These are phyloP conservation scores for Apodemus sylvaticus DNA, from an alignment of 2,113 vertebrate species.

Conservation along the genomic window DNA sequence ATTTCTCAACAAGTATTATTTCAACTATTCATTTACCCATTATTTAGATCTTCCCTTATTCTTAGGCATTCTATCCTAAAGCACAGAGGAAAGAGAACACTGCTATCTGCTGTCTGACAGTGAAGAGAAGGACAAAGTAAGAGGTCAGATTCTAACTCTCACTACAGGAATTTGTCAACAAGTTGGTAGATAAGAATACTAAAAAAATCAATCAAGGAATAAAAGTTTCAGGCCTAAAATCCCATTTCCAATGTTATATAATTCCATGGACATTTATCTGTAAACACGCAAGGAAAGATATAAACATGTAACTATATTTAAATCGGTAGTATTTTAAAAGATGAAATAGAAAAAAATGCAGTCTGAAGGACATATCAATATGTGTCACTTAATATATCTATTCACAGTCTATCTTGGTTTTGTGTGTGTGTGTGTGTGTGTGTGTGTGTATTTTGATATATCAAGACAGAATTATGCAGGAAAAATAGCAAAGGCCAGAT, in stretches of 20 bases:
- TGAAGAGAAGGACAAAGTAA: background rate
- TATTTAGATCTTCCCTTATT: background rate
- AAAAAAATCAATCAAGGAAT: slow-evolving; percentile 22
- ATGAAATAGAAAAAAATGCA: background rate
- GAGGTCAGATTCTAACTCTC: background rate
- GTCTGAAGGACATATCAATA: background rate
- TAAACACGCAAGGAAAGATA: background rate
- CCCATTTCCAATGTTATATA: background rate
- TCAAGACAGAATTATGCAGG: background rate
- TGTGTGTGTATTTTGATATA: background rate
- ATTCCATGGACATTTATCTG: background rate
- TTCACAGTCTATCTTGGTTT: background rate
- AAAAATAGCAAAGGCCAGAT: background rate
- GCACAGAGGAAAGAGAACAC: background rate
- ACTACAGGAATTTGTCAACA: background rate
- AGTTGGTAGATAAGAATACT: background rate
- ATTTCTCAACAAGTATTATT: background rate
- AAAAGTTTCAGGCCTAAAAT: slow-evolving; percentile 6
- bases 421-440: too few relatives aligned
- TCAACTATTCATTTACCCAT: background rate
- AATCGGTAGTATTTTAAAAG: background rate
- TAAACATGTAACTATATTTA: background rate
- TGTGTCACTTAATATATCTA: background rate
- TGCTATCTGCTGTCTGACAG: background rate
- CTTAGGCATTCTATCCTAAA: background rate